These are phyloP conservation scores for Tachina lurida DNA, from an alignment of 2,888 invertebrate species.

Conservation along the genomic window DNA sequence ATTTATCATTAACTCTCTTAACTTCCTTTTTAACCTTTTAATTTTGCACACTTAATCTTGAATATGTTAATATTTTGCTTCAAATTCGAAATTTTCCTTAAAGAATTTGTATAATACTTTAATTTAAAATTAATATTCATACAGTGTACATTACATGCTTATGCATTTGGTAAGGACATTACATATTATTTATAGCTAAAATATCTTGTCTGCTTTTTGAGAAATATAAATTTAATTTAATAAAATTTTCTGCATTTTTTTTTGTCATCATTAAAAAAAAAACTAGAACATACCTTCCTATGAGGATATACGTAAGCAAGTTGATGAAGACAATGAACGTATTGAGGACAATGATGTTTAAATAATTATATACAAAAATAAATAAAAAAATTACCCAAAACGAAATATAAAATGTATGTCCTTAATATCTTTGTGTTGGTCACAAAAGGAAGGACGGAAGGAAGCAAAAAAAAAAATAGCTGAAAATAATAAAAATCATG, in stretches of 20 bases:
- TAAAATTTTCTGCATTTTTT: slow-evolving; percentile 34
- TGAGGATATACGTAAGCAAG: slow-evolving; percentile 80
- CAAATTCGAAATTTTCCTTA: slow-evolving; percentile 3
- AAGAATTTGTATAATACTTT: neutral
- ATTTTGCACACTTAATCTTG: neutral
- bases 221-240: slow-evolving; percentile 28
- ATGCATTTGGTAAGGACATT: neutral
- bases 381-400: slow-evolving; percentile 14
- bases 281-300: slow-evolving; percentile 80
- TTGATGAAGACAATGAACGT: slow-evolving; percentile 78
- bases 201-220: slow-evolving; percentile 18
- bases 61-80: neutral
- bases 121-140: neutral
- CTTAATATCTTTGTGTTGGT: slow-evolving; percentile 28
- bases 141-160: neutral
- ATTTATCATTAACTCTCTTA: neutral
- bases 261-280: slow-evolving; percentile 37
- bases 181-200: slow-evolving; percentile 14
- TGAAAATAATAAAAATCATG: slow-evolving; percentile 28
- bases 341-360: slow-evolving; percentile 75
- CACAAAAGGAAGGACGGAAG: slow-evolving; percentile 24
- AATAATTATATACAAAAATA: slow-evolving; percentile 31
- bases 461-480: slow-evolving; percentile 5
- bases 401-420: neutral
- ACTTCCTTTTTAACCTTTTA: neutral